Evolutionary conservation across 2,888 invertebrate genomes (phyloP), one percentile per base, ranked within the genome.

Genomic region (Griposia aprilina): DNA sequence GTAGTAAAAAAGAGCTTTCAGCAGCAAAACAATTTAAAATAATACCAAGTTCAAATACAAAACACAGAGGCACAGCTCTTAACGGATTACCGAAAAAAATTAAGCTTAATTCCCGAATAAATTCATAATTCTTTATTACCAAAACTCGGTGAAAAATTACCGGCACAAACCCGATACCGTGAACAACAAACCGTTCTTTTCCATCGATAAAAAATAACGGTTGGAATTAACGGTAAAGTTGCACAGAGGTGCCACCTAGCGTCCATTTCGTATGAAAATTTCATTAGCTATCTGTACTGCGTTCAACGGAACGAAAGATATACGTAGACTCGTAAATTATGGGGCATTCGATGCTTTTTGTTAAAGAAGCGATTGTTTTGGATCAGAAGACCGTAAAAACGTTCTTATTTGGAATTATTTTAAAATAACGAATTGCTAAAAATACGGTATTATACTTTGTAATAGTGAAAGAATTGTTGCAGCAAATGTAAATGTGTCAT

Each of bases 231-330:
- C 65, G 60, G 74, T 26, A 65, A 85, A 89, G 79, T 78, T 80
- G 85, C 71, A 84, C 83, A 74, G 81, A 67, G 52, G 79, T 78
- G 72, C 82, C 86, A 87, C 80, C 81, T 84, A 86, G 86, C 87
- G 89, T 86, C 89, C 90, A 91, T 92, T 93, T 91, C 92, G 87
- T 93, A 93, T 94, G 94, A 94, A 95, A 94, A 95, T 95, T 94
- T 94, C 93, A 95, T 95, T 94, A 94, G 90, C 92, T 88, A 84
- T 91, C 90, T 90, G 85, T 84, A 65, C 83, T 65, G 80, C 5
- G 66, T 45, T 70, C 45, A 60, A 74, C 62, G 82, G 72, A 80
- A 67, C 78, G 76, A 60, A 76, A 77, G 75, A 80, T 78, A 80
- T 68, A 81, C 57, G 83, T 69, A 62, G 50, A 90, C 82, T 20